Base-by-base conservation (phyloP, 2,888 invertebrate species). In the Bimastos eiseni region DNA sequence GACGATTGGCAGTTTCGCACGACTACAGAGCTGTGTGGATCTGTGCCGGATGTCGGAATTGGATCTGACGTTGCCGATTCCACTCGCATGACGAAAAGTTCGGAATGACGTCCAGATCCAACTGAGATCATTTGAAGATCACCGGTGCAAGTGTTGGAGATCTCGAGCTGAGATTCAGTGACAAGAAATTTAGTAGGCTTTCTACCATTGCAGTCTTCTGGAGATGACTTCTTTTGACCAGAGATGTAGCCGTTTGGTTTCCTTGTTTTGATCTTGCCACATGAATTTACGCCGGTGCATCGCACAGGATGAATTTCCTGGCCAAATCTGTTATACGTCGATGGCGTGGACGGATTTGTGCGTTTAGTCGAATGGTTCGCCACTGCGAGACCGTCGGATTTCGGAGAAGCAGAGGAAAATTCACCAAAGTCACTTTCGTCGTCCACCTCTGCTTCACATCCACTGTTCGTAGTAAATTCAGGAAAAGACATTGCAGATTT, bases 371-470 rank as follows among this genome's bases (percentile, higher is more conserved):
- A 8, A 70, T 70, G 30, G 70, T 70, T 70, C n/a, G 30, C n/a
- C 30, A 11, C n/a, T n/a, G n/a, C 70, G 70, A n/a, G 30, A n/a
- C 70, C 70, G 8, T 70, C 70, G n/a, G 70, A 70, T 70, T 70
- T 70, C n/a, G 70, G 70, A 0, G 38, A 88, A 30, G 89, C 89
- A 6, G 90, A 90, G 21, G 49, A 34, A 38, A 90, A 90, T 33
- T 83, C 90, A 24, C 90, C 90, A 36, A 90, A 90, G 34, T 90
- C 90, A n/a, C 70, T 83, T 55, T 83, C 90, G 33, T 38, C 38
- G n/a, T 89, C 89, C 19, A 13, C 89, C 86, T 34, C 86, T 36
- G n/a, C 86, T n/a, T n/a, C 70, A 30, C 70, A 70, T 70, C 11
- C n/a, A n/a, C n/a, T 70, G 70, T 70, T n/a, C 70, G n/a, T 0